Percentiles rank a stretch among this genome's conserved stretches.
Evolutionary conservation across 2,113 vertebrate species (phyloP).

Genomic region (Todiramphus chloris): DNA sequence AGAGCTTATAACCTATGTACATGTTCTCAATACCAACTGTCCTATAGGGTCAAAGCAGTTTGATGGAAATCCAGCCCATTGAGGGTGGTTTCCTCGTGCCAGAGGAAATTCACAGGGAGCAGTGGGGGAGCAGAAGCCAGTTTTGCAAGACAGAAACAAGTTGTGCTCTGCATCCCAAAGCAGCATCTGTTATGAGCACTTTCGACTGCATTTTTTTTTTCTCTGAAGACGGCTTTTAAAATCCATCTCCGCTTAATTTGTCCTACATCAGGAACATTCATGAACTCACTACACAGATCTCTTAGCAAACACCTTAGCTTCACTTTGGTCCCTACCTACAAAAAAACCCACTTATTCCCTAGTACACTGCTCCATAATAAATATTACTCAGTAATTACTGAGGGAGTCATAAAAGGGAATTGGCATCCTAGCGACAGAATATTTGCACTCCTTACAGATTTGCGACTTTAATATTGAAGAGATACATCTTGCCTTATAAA

Average conservation of each 20-base stretch:
- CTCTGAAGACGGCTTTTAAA: neutral
- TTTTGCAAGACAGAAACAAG: neutral
- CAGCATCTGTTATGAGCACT: neutral
- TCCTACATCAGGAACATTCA: neutral
- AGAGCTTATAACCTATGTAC: neutral
- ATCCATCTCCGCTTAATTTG: neutral
- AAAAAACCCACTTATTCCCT: neutral
- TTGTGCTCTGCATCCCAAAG: neutral
- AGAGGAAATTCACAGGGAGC: fast-evolving
- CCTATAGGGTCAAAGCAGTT: neutral
- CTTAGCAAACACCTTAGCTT: neutral
- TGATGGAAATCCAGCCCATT: neutral
- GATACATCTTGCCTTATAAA: neutral
- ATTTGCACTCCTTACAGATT: conserved; percentile 33
- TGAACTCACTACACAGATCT: neutral
- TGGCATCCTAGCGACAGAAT: neutral
- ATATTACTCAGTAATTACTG: conserved; percentile 44
- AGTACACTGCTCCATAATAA: neutral
- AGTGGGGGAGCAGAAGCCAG: neutral
- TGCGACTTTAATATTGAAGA: conserved; percentile 51
- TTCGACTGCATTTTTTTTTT: neutral
- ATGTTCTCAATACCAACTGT: neutral
- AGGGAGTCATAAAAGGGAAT: conserved; percentile 10
- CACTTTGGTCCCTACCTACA: neutral
- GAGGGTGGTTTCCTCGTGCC: neutral